Percentiles rank a stretch among this genome's conserved stretches.
Conservation (phyloP, 2,888 invertebrate species). For the Drosophila kokeensis region DNA sequence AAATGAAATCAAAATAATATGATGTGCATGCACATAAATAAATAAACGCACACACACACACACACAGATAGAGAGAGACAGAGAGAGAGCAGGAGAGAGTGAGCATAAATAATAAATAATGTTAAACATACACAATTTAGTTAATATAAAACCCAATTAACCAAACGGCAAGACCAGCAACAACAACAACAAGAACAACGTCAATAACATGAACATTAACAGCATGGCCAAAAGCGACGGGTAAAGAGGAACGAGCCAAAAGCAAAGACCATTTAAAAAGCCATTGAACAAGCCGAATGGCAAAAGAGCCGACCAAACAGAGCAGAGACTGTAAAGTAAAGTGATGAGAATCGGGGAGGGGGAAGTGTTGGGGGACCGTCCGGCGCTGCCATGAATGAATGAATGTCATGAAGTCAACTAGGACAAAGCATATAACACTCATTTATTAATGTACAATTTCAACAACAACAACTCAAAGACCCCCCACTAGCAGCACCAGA, state of each 20-base stretch:
- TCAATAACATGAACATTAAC: constrained; percentile 31
- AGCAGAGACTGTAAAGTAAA: constrained; percentile 5
- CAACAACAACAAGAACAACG: constrained; percentile 20
- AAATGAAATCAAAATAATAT: constrained; percentile 60
- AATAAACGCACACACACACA: constrained; percentile 17
- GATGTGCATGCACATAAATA: constrained; percentile 36
- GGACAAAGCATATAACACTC: constrained; percentile 80
- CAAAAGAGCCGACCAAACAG: constrained; percentile 37
- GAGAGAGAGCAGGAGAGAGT: constrained; percentile 12
- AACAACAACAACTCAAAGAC: constrained; percentile 10
- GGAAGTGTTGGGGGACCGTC: constrained; percentile 28
- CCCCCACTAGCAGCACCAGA: constrained; percentile 19
- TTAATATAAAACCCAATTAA: constrained; percentile 78
- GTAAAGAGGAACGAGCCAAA: constrained; percentile 17
- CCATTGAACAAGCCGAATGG: constrained; percentile 56
- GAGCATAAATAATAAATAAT: constrained; percentile 73
- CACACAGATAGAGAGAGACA: constrained; percentile 3
- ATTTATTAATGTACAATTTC: constrained; percentile 79
- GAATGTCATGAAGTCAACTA: constrained; percentile 81
- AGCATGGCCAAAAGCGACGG: constrained; percentile 40
- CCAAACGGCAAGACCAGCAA: constrained; percentile 44
- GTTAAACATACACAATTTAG: constrained; percentile 78
- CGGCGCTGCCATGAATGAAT: constrained; percentile 72
- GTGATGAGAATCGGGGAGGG: not conserved
- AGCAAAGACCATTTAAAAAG: constrained; percentile 65